Base-by-base conservation (phyloP, 2,888 invertebrate genomes). In the Melipona bicolor region DNA sequence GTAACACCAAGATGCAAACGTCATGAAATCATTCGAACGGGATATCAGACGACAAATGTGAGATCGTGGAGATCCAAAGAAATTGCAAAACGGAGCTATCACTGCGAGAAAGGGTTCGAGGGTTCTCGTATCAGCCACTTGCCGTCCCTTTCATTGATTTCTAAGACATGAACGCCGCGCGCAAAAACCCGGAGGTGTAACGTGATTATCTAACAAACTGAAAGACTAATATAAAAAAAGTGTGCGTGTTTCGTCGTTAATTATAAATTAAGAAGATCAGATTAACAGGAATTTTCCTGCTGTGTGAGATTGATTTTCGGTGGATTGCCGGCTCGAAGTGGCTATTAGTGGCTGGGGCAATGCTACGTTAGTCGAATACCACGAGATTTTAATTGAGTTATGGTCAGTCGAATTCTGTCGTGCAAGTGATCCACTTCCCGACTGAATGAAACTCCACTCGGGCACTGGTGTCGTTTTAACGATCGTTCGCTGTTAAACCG, bases 61-160 rank as follows among this genome's bases (percentile, higher is more conserved):
- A n/a, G 4, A 3, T 32, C 4, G 49, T 27, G 24, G 4, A 19
- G 19, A 62, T 62, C 19, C 21, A 21, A 62, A 32, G 27, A 62
- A 19, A 13, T 64, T 64, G 4, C 21, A 64, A n/a, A 70, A 69
- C 27, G 62, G 62, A 79, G n/a, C 19, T 36, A 54, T 49, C 24
- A 27, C n/a, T n/a, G 68, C 15, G 49, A 32, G 19, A 70, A 59
- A 69, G 43, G 61, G 6, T 54, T 73, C 59, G 76, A 72, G 71
- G 59, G 61, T 67, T 36, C 61, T 67, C 62, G 56, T 65, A 50
- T 64, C 52, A 56, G 64, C 67, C 69, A 43, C 56, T 85, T 61
- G 50, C 61, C 80, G 75, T 83, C 59, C 43, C 71, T 52, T 69
- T 85, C 86, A 85, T 85, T 71, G 85, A 86, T 85, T 82, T 85